A percentile compares a stretch with the other conserved stretches of the same genome.
phyloP scores from a whole-genome alignment of 1,140 invertebrate species.

The Anthonomus grandis region DNA sequence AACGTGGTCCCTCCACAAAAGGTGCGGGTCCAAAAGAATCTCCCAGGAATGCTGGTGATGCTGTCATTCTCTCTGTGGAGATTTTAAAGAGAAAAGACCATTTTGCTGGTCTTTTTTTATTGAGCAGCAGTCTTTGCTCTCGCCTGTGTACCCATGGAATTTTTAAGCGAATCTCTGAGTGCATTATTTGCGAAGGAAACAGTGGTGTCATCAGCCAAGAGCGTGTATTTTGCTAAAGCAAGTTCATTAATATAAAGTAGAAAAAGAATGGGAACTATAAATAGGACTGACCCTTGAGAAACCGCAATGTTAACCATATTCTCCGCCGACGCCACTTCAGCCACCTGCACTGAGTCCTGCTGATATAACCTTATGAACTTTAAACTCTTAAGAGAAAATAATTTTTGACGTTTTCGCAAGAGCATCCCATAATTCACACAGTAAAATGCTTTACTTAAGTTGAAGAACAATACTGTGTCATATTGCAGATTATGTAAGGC shows the following conservation, averaged over 20 bases:
- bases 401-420: neutral
- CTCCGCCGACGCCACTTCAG: neutral
- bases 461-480: too few species aligned
- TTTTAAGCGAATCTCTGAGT: too few species aligned
- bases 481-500: neutral
- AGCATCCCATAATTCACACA: neutral
- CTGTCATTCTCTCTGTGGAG: neutral
- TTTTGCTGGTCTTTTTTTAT: too few species aligned
- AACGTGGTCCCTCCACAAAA: too few species aligned
- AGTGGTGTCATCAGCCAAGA: too few species aligned
- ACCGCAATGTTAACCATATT: neutral
- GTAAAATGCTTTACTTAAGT: too few species aligned
- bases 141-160: too few species aligned
- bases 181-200: too few species aligned
- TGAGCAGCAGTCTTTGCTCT: too few species aligned
- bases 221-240: too few species aligned
- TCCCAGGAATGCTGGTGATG: neutral
- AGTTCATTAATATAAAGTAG: neutral
- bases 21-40: too few species aligned
- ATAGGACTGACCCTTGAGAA: neutral
- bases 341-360: neutral
- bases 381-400: neutral
- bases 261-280: neutral
- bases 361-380: neutral
- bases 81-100: too few species aligned